A percentile compares a stretch with the other conserved stretches of the same genome.
Conservation (phyloP, 1,140 invertebrate species). For the Drosophila pseudoananassae region DNA sequence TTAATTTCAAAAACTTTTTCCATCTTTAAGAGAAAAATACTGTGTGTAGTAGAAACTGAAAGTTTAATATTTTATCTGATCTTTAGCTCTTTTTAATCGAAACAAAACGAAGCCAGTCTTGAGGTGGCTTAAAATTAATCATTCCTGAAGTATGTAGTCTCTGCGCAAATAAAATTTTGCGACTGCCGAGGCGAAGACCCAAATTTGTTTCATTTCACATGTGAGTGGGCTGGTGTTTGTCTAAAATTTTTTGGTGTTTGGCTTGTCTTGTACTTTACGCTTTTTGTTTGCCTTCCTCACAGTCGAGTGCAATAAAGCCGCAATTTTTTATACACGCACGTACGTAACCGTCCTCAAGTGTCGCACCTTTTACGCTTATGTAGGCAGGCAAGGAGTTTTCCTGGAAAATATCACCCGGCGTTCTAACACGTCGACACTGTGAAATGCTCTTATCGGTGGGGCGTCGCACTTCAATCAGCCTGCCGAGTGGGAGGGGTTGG, state of each 20-base stretch:
- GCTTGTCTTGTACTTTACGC: slow-evolving; percentile 27
- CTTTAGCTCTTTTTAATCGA: too few species aligned
- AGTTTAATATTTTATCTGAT: not conserved
- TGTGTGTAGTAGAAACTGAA: not conserved
- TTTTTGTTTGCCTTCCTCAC: slow-evolving; percentile 32
- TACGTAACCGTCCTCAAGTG: slow-evolving; percentile 52
- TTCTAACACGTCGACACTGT: slow-evolving; percentile 50
- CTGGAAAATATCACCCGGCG: slow-evolving; percentile 47
- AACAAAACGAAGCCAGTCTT: not conserved
- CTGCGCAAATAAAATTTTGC: slow-evolving; percentile 42
- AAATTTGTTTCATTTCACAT: slow-evolving; percentile 56
- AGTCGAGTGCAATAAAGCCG: slow-evolving; percentile 50
- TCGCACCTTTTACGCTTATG: slow-evolving; percentile 72
- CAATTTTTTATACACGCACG: slow-evolving; percentile 52
- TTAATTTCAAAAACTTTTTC: not conserved
- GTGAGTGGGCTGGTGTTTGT: slow-evolving; percentile 49
- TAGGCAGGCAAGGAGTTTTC: slow-evolving; percentile 56
- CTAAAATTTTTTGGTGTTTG: slow-evolving; percentile 26
- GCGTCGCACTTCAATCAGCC: slow-evolving; percentile 74
- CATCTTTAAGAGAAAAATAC: not conserved
- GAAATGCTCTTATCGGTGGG: slow-evolving; percentile 69
- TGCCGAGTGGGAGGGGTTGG: not conserved
- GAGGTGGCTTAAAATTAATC: slow-evolving; percentile 28
- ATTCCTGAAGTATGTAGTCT: slow-evolving; percentile 6
- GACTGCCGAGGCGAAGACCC: slow-evolving; percentile 12